A percentile compares a stretch with the other conserved stretches of the same genome.
These are phyloP conservation scores for Pontoporia blainvillei DNA, from an alignment of 2,113 vertebrate species.

Conservation along the genomic window DNA sequence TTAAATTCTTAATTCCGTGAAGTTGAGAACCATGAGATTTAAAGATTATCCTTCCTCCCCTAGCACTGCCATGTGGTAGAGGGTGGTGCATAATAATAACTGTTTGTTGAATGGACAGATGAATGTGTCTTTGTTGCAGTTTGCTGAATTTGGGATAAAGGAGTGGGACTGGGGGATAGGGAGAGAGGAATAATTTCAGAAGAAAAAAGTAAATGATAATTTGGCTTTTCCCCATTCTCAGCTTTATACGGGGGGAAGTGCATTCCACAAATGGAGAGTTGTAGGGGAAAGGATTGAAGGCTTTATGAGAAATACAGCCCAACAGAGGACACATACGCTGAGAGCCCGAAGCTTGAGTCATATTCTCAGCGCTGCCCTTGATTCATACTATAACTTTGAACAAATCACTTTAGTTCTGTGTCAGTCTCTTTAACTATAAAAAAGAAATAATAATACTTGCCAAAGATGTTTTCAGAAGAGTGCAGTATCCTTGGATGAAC, in stretches of 20 bases:
- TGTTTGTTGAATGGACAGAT: fast-evolving
- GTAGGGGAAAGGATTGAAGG: not conserved
- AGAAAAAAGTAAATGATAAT: not conserved
- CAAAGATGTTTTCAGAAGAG: not conserved
- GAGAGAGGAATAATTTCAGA: not conserved
- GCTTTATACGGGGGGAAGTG: fast-evolving
- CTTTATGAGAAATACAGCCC: not conserved
- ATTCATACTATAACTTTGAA: not conserved
- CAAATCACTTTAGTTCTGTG: not conserved
- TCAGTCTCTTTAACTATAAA: not conserved
- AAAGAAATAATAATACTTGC: not conserved
- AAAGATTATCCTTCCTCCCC: not conserved
- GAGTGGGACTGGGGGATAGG: not conserved
- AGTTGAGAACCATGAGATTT: not conserved
- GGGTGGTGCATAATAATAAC: fast-evolving
- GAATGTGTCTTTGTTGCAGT: not conserved
- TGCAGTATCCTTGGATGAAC: not conserved
- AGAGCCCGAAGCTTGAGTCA: fast-evolving
- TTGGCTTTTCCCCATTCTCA: not conserved
- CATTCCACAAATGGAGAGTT: not conserved
- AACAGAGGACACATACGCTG: fast-evolving
- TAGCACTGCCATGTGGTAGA: fast-evolving
- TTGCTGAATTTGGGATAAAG: not conserved
- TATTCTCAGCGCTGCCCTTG: fast-evolving
- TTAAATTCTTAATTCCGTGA: not conserved